phyloP scores from a whole-genome alignment of 53 echinoderm and acorn worm genomes.

The Crossaster papposus region DNA sequence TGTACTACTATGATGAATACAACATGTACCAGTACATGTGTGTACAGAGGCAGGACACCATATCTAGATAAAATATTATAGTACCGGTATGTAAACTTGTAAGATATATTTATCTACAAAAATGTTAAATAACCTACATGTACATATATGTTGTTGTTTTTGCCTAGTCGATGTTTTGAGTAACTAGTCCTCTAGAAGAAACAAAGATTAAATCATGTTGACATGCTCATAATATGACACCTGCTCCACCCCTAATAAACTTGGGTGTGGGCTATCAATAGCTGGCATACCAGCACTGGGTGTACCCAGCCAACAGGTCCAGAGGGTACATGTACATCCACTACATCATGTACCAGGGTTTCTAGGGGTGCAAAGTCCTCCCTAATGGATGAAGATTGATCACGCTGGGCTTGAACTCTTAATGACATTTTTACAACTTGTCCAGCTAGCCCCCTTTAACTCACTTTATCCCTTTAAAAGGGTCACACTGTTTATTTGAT shows the following conservation, averaged over 20 bases:
- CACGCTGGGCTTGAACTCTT: slow-evolving; percentile 10
- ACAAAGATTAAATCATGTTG: slow-evolving; percentile 7
- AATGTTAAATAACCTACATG: too few species aligned
- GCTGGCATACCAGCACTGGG: slow-evolving; percentile 27
- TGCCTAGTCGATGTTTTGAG: too few species aligned
- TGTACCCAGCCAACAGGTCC: not conserved
- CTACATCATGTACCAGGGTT: too few species aligned
- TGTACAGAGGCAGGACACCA: too few species aligned
- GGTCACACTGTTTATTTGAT: slow-evolving; percentile 47
- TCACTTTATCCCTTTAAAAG: not conserved
- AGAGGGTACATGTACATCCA: slow-evolving; percentile 15
- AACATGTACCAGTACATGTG: too few species aligned
- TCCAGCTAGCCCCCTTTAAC: not conserved
- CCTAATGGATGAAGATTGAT: slow-evolving; percentile 32
- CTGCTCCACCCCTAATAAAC: not conserved
- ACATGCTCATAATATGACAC: not conserved
- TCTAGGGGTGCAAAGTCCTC: not conserved
- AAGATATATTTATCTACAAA: too few species aligned
- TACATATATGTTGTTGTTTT: too few species aligned
- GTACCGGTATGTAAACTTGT: too few species aligned
- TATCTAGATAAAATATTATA: too few species aligned
- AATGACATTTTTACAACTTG: slow-evolving; percentile 22
- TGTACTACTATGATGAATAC: too few species aligned
- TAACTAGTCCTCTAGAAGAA: not conserved
- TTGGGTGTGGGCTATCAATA: not conserved